Evolutionary conservation across 2,113 vertebrate genomes (phyloP).

Genomic region (Semnornis frantzii): DNA sequence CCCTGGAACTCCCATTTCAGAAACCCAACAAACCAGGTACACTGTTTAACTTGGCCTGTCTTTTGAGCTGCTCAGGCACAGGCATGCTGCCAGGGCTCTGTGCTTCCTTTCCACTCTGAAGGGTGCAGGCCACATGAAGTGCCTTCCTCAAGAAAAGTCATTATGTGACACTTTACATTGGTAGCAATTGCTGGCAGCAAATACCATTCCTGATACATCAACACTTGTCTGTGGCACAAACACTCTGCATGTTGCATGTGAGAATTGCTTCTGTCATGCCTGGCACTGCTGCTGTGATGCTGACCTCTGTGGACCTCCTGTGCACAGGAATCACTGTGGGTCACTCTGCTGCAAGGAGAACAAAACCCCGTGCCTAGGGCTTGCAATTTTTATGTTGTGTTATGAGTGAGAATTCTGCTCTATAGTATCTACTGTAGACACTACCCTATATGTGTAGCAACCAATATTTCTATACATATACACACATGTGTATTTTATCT

Average conservation of each 20-base stretch:
- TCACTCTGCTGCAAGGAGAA: neutral
- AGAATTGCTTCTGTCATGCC: fast-evolving
- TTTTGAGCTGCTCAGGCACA: neutral
- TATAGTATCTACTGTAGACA: neutral
- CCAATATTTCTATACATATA: neutral
- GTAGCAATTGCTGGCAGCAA: neutral
- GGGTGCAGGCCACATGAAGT: neutral
- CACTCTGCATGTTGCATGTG: neutral
- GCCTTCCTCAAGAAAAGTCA: neutral
- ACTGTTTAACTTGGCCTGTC: neutral
- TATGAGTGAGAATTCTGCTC: neutral
- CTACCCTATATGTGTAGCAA: neutral
- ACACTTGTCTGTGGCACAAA: neutral
- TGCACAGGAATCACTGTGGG: neutral
- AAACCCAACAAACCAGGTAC: neutral
- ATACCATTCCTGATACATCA: neutral
- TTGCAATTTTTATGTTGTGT: neutral
- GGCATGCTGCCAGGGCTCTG: neutral
- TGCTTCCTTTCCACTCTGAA: neutral
- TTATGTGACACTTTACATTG: neutral
- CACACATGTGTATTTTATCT: neutral
- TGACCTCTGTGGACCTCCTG: neutral
- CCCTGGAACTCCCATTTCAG: neutral
- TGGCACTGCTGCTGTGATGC: fast-evolving
- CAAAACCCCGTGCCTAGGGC: neutral